Percentiles rank a stretch among this genome's conserved stretches.
These are phyloP conservation scores for Poeciliopsis prolifica DNA, from an alignment of 2,113 vertebrate species.

Conservation along the genomic window DNA sequence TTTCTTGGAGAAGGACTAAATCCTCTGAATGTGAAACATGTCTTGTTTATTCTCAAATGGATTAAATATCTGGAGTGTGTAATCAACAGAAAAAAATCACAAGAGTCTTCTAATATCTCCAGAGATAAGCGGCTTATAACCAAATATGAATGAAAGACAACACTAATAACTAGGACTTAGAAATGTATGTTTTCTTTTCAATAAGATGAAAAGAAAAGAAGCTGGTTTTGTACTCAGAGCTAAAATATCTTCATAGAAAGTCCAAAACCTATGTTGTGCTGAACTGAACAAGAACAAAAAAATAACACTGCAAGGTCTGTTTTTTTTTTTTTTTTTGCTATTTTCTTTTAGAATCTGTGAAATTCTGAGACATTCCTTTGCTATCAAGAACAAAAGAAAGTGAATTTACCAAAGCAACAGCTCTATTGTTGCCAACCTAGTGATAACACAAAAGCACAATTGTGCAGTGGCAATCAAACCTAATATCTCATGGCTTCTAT, in stretches of 20 bases:
- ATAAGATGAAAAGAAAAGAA: neutral
- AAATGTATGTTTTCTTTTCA: neutral
- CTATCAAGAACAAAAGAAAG: neutral
- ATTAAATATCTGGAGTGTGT: slow-evolving; percentile 43
- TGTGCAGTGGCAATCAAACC: slow-evolving; percentile 14
- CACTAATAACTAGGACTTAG: neutral
- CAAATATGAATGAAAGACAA: slow-evolving; percentile 13
- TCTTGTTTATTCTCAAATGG: slow-evolving; percentile 47
- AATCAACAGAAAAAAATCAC: slow-evolving; percentile 65
- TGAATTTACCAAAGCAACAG: neutral
- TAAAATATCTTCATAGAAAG: neutral
- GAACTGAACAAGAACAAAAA: neutral
- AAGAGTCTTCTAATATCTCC: slow-evolving; percentile 52
- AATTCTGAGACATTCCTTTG: neutral
- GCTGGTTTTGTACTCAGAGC: neutral
- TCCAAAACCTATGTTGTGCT: neutral
- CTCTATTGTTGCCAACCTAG: neutral
- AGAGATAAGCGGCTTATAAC: slow-evolving; percentile 56
- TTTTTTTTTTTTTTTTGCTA: no score
- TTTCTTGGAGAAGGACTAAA: slow-evolving; percentile 28
- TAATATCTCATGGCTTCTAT: neutral
- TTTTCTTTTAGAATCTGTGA: neutral
- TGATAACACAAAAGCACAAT: slow-evolving; percentile 17
- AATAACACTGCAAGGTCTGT: neutral
- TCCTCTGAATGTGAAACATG: slow-evolving; percentile 42